Evolutionary conservation across 2,888 invertebrate genomes (phyloP).

Genomic region (Ochropleura plecta): DNA sequence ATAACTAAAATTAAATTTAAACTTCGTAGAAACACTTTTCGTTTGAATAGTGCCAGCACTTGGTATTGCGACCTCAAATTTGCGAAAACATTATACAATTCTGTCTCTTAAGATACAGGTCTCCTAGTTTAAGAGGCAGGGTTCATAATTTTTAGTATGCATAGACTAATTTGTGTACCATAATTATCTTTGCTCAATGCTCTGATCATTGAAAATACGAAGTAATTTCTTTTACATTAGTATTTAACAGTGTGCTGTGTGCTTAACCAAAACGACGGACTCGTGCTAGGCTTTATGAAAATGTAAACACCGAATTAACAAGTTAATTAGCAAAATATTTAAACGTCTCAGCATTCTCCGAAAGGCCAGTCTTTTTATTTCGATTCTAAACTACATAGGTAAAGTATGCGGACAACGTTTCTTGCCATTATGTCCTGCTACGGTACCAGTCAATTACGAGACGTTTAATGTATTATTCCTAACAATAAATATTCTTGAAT

Average conservation of each 20-base stretch:
- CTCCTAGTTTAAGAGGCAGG: too few species aligned
- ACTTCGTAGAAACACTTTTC: background rate
- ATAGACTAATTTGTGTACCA: too few species aligned
- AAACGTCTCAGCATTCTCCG: background rate
- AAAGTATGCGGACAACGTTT: background rate
- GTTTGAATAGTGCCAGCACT: background rate
- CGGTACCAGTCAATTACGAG: background rate
- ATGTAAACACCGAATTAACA: constrained; percentile 24
- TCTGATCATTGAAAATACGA: constrained; percentile 8
- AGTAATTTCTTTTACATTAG: constrained; percentile 11
- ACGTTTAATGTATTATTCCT: constrained; percentile 39
- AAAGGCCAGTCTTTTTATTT: background rate
- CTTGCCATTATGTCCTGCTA: background rate
- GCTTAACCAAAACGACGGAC: background rate
- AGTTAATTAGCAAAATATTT: constrained; percentile 39
- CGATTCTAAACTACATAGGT: background rate
- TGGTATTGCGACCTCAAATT: background rate
- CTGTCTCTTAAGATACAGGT: too few species aligned
- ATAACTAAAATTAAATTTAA: background rate
- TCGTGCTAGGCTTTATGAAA: constrained; percentile 7
- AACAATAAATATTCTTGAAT: constrained; percentile 41
- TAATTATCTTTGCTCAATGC: background rate
- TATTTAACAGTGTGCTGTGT: constrained; percentile 1
- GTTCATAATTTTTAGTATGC: too few species aligned
- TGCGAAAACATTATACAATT: constrained; percentile 4